These are phyloP conservation scores for Rhadina sibilatrix DNA, from an alignment of 2,113 vertebrate species.

Conservation along the genomic window DNA sequence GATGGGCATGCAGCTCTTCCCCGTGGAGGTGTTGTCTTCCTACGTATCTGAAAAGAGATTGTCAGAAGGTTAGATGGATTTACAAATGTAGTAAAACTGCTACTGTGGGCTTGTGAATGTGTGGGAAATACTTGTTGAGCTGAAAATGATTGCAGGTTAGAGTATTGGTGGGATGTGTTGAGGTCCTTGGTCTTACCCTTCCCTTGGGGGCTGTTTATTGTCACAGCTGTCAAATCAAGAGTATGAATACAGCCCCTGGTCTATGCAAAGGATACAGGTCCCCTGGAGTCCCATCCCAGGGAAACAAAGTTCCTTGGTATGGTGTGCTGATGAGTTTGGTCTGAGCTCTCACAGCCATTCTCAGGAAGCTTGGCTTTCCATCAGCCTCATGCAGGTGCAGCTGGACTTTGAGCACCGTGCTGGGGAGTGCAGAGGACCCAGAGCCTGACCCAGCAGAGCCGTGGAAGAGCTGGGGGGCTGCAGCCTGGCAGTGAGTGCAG, in stretches of 20 bases:
- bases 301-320: accelerated
- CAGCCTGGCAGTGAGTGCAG: neutral
- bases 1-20: accelerated
- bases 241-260: too few relatives aligned
- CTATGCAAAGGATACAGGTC: neutral
- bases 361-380: neutral
- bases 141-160: neutral
- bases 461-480: neutral
- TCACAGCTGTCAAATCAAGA: neutral
- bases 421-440: neutral
- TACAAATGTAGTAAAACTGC: neutral
- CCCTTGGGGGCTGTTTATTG: accelerated
- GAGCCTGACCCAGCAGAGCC: too few relatives aligned
- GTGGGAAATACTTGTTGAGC: neutral
- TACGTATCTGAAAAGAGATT: accelerated
- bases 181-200: neutral
- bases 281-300: too few relatives aligned
- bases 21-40: accelerated
- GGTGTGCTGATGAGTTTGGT: neutral
- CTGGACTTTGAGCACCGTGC: neutral
- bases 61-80: neutral
- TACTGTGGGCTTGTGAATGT: neutral
- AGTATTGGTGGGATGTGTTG: neutral
- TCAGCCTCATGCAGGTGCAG: neutral
- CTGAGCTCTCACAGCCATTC: neutral